These are phyloP conservation scores for Chloroclysta siterata DNA, from an alignment of 2,888 invertebrate species.

Conservation along the genomic window DNA sequence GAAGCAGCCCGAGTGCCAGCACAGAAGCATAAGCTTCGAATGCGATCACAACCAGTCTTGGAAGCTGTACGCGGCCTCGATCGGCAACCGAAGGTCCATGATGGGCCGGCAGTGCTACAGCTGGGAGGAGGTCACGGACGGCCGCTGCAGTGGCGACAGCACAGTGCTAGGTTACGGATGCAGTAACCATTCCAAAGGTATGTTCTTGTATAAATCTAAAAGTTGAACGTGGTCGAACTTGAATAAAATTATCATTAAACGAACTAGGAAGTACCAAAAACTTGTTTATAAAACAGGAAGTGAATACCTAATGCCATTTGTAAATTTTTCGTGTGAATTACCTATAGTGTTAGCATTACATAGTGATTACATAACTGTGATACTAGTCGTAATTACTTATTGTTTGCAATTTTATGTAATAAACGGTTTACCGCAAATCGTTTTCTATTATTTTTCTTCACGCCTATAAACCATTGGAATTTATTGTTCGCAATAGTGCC, in stretches of 20 bases:
- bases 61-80: conserved; percentile 65
- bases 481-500: conserved; percentile 4
- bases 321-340: conserved; percentile 12
- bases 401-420: conserved; percentile 35
- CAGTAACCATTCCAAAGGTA: conserved; percentile 51
- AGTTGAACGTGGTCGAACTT: conserved; percentile 12
- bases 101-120: conserved; percentile 55
- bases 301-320: conserved; percentile 18
- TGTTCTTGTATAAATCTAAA: conserved; percentile 65
- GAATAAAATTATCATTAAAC: conserved; percentile 15
- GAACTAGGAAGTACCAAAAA: conserved; percentile 8
- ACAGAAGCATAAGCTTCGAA: conserved; percentile 61
- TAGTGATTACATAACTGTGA: conserved; percentile 52
- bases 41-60: conserved; percentile 75
- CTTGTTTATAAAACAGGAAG: conserved; percentile 7
- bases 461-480: conserved; percentile 2
- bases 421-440: conserved; percentile 31
- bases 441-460: conserved; percentile 35
- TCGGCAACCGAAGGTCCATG: conserved; percentile 40
- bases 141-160: conserved; percentile 58
- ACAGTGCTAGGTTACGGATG: conserved; percentile 62
- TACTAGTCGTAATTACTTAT: conserved; percentile 48
- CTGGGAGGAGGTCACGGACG: conserved; percentile 59
- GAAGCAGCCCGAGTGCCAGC: conserved; percentile 68
- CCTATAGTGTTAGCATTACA: conserved; percentile 12